A percentile compares a stretch with the other conserved stretches of the same genome.
Conservation (phyloP, 2,888 invertebrate genomes). For the Gastracanthus pulcherrimus region DNA sequence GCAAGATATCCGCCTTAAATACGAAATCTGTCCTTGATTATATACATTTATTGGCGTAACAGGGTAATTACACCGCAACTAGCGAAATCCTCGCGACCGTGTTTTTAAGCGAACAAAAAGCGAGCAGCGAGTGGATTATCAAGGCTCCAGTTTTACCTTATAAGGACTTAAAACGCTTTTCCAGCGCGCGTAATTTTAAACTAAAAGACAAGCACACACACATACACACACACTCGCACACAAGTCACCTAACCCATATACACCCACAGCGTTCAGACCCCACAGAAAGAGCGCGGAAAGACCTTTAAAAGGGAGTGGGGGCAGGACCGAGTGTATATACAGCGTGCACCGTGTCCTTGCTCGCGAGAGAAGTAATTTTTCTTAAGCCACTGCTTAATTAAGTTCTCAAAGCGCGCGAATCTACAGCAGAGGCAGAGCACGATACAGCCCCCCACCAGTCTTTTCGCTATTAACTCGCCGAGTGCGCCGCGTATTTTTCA, state of each 20-base stretch:
- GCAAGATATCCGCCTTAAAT: too few relatives aligned
- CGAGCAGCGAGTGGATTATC: conserved; percentile 17
- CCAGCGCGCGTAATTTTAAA: conserved; percentile 21
- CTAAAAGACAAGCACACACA: neutral
- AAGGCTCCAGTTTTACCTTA: neutral
- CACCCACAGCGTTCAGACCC: too few relatives aligned
- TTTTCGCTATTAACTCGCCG: conserved; percentile 23
- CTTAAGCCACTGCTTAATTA: conserved; percentile 57
- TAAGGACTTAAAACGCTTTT: conserved; percentile 12
- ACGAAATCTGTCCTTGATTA: too few relatives aligned
- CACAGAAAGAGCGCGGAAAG: too few relatives aligned
- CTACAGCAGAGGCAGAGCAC: neutral
- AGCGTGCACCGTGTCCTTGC: neutral
- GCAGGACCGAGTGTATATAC: too few relatives aligned
- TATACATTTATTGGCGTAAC: neutral
- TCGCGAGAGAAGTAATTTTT: conserved; percentile 44
- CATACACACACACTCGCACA: neutral
- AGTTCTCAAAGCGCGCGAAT: conserved; percentile 44
- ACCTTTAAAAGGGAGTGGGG: too few relatives aligned
- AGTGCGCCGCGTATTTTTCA: too few relatives aligned
- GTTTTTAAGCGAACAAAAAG: neutral
- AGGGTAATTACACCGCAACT: neutral
- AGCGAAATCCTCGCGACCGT: neutral
- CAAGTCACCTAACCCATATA: too few relatives aligned
- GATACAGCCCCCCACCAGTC: neutral